Evolutionary conservation across 2,797 vertebrate genomes (phyloP), one percentile per base, ranked within the genome.

Genomic region (Crotalus adamanteus): DNA sequence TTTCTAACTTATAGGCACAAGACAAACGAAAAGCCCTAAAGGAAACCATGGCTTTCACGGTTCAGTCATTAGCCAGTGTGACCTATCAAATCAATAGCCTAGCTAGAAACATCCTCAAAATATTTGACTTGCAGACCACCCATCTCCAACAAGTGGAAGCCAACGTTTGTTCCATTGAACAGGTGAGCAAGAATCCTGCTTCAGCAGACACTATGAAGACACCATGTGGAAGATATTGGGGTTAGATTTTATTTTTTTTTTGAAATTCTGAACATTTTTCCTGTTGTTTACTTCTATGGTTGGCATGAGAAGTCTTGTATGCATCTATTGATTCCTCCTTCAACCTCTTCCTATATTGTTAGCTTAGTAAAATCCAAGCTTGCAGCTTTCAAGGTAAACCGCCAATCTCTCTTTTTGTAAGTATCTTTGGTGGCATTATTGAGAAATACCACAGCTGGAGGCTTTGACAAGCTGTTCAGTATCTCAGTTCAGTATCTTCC

Each of bases 21-120:
- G 98, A 99, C 97, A 97, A 98, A 60, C 91, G 94, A 63, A 97
- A 98, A 95, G 98, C 98, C 0, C 90, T 98, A 37, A 98, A 99
- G 92, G 98, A 99, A 96, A 98, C 99, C 93, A 99, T 99, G 97
- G 97, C 98, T 1, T 96, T 99, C 95, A 97, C 98, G 28, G 96
- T 97, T 0, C 99, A 99, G 97, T 98, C 99, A 2, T 96, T 99
- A 97, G 99, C 99, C 97, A 99, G 98, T 0, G 98, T 99, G 53
- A 96, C 98, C 1, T 99, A 98, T 95, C 99, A 99, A 97, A 98
- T 99, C 96, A 98, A 98, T 98, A 98, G 96, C 63, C 92, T 99
- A 96, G 99, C 99, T 16, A 96, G 69, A 1, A 94, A 97, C 20
- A 83, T 99, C 65, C 95, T 99, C 60, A 97, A 96, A 51, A 97